Conservation (phyloP, 92 coral and sea anemone genomes). For the Palythoa grandis region DNA sequence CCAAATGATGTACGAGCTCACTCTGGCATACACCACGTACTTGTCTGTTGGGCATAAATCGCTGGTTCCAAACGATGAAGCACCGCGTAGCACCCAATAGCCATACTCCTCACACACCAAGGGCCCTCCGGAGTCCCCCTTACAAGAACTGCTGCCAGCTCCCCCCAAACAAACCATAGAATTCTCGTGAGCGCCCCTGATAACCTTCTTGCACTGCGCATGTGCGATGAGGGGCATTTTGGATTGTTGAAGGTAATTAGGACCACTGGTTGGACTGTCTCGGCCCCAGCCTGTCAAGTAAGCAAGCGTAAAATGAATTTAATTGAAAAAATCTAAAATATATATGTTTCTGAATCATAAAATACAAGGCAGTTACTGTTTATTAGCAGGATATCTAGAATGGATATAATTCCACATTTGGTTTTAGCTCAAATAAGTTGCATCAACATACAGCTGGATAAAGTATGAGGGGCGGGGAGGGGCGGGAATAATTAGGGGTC, state of each 20-base stretch:
- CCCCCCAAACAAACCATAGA: slow-evolving; percentile 30
- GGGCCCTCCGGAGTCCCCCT: slow-evolving; percentile 31
- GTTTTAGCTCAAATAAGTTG: no score
- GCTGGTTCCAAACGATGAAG: slow-evolving; percentile 16
- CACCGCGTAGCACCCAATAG: slow-evolving; percentile 15
- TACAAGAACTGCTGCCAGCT: slow-evolving; percentile 34
- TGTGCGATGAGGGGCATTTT: slow-evolving; percentile 21
- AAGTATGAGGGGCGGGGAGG: no score
- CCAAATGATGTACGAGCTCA: slow-evolving; percentile 31
- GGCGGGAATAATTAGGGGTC: no score
- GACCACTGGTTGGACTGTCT: background rate
- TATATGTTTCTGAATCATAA: no score
- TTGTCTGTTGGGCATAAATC: slow-evolving; percentile 14
- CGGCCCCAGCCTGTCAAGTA: slow-evolving; percentile 8
- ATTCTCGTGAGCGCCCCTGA: background rate
- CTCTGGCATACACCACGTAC: slow-evolving; percentile 29
- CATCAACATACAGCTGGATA: no score
- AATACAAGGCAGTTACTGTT: no score
- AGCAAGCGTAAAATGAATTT: no score
- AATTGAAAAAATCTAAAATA: no score
- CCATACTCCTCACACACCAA: slow-evolving; percentile 29
- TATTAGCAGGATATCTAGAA: no score
- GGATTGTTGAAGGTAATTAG: slow-evolving; percentile 21
- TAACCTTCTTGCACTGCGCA: slow-evolving; percentile 13
- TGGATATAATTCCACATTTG: no score